Conservation (phyloP, 2,888 invertebrate genomes). For the Troides helena region DNA sequence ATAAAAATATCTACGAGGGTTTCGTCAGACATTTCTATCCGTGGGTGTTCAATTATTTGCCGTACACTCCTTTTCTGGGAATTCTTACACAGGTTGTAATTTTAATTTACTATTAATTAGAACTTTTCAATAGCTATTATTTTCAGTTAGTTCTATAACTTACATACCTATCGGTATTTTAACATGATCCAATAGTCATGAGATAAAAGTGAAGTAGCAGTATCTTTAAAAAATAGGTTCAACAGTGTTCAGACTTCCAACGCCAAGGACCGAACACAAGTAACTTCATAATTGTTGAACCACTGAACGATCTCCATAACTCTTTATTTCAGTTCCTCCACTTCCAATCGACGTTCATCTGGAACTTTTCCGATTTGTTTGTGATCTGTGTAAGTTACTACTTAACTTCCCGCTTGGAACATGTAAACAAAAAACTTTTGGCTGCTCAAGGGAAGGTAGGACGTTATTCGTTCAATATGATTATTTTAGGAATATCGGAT, state of each 20-base stretch:
- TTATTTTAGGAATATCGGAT: too few species aligned
- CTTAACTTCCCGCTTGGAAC: slow-evolving; percentile 82
- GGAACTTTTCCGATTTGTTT: slow-evolving; percentile 87
- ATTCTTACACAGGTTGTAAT: slow-evolving; percentile 55
- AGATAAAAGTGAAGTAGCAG: too few species aligned
- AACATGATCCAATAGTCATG: too few species aligned
- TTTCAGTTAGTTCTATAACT: too few species aligned
- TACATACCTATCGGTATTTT: too few species aligned
- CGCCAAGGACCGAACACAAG: too few species aligned
- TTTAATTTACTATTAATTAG: neutral
- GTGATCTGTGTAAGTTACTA: slow-evolving; percentile 86
- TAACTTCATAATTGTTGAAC: too few species aligned
- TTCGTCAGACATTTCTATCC: slow-evolving; percentile 65
- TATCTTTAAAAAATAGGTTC: too few species aligned
- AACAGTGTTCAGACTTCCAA: too few species aligned
- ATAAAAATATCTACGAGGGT: slow-evolving; percentile 48
- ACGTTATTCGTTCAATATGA: neutral
- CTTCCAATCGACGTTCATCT: slow-evolving; percentile 83
- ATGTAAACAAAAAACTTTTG: slow-evolving; percentile 76
- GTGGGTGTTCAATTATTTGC: slow-evolving; percentile 61
- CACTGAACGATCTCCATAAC: neutral
- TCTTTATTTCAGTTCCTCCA: slow-evolving; percentile 73
- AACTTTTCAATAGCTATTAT: too few species aligned
- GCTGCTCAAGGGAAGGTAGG: slow-evolving; percentile 67
- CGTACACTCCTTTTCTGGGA: slow-evolving; percentile 57